Evolutionary conservation across 2,113 vertebrate genomes (phyloP), one percentile per base, ranked within the genome.

Genomic region (Onychorhynchus coronatus): DNA sequence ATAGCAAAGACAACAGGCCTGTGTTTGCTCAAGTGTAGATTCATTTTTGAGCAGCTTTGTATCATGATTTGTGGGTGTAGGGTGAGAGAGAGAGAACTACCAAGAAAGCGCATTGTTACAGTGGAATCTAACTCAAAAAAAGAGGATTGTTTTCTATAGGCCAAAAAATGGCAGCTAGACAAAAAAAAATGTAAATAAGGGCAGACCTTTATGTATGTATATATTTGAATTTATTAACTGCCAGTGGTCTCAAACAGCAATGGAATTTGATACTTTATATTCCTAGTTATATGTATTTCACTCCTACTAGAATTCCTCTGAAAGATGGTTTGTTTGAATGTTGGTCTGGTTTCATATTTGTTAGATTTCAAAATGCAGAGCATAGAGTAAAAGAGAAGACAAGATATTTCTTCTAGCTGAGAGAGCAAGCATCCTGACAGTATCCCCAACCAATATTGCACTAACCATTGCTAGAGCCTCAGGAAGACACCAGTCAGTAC

Each of bases 141-240:
- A 8, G 85, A 84, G 83, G 56, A 78, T 97, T 95, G 95, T 97
- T 95, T 96, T 61, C 85, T 68, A 18, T 82, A 81, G 89, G 62
- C 88, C 91, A 95, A 93, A 95, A 96, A 94, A 68, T 73, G 88
- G 73, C 67, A 94, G 18, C 52, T 87, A 73, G 82, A 87, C 85
- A 93, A 81, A 87, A 96, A 94, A 62, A 95, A 93, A 89, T 96
- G 65, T 94, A 91, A 95, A 93, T 94, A 88, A 96, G 77, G 82
- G 50, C 14, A 5, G 85, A 88, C 72, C 61, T 94, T 91, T 94
- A 87, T 92, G 53, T 75, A 71, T 59, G 85, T 94, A 75, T 81
- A 37, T 78, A 89, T 96, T 89, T 95, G 47, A 97, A 96, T 97
- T 80, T 88, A 86, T 95, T 95, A 95, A 39, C 85, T 91, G 72